phyloP scores from a whole-genome alignment of 2,888 invertebrate genomes.

The Protonemura montana region DNA sequence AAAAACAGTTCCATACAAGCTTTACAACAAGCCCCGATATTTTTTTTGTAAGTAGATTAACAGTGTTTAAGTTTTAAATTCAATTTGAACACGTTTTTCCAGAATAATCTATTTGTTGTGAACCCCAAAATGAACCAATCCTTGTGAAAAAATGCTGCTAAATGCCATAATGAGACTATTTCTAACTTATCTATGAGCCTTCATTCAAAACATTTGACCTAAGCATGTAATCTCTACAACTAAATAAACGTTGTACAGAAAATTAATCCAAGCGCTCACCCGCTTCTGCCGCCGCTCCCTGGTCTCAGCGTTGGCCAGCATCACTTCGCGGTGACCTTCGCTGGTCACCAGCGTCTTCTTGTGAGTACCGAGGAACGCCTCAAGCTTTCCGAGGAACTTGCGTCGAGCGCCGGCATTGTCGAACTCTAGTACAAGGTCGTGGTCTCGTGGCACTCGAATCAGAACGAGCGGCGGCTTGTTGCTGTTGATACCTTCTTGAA shows the following conservation, averaged over 20 bases:
- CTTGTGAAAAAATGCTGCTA: too few species aligned
- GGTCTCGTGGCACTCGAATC: constrained; percentile 83
- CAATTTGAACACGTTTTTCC: too few species aligned
- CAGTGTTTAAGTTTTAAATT: too few species aligned
- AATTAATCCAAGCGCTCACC: neutral
- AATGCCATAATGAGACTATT: too few species aligned
- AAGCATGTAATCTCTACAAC: neutral
- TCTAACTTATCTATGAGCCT: too few species aligned
- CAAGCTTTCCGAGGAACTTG: constrained; percentile 87
- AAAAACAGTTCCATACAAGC: too few species aligned
- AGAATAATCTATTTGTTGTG: too few species aligned
- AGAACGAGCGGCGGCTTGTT: constrained; percentile 84
- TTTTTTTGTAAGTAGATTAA: too few species aligned
- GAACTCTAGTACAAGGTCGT: constrained; percentile 91
- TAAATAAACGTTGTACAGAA: too few species aligned
- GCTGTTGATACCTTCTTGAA: constrained; percentile 62
- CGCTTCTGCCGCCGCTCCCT: constrained; percentile 91
- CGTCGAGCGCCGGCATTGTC: constrained; percentile 71
- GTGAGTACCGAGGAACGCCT: constrained; percentile 81
- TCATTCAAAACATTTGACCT: too few species aligned
- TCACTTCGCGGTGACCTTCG: constrained; percentile 82
- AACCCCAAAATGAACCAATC: too few species aligned
- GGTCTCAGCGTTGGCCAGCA: constrained; percentile 91
- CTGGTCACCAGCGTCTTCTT: constrained; percentile 81
- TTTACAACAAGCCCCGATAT: too few species aligned